Evolutionary conservation across 2,888 invertebrate genomes (phyloP).

Genomic region (Eudemis profundana): DNA sequence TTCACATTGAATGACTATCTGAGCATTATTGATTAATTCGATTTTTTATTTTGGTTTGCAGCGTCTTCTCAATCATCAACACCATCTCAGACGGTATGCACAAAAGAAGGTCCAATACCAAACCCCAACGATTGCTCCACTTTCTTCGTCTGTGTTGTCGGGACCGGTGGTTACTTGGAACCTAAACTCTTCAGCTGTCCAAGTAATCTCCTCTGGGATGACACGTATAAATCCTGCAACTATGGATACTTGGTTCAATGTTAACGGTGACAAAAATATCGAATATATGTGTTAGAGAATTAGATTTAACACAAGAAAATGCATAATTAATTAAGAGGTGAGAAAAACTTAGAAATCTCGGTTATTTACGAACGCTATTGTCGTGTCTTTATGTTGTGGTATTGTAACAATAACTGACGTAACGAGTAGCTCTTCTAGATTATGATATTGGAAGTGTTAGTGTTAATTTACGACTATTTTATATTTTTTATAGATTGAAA

Average conservation of each 20-base stretch:
- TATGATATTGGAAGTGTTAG: too few species aligned
- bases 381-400: too few species aligned
- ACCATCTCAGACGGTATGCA: constrained; percentile 57
- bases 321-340: too few species aligned
- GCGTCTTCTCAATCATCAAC: constrained; percentile 13
- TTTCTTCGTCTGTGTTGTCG: constrained; percentile 71
- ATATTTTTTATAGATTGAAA: too few species aligned
- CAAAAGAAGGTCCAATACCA: constrained; percentile 69
- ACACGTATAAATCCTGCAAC: constrained; percentile 64
- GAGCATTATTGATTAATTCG: background rate
- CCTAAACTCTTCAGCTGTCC: constrained; percentile 65
- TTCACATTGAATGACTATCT: too few species aligned
- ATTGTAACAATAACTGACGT: too few species aligned
- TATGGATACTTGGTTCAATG: constrained; percentile 58
- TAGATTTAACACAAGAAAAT: background rate
- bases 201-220: constrained; percentile 66
- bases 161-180: constrained; percentile 51
- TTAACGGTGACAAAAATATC: too few species aligned
- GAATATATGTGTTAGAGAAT: too few species aligned
- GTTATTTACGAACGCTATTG: too few species aligned
- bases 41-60: background rate
- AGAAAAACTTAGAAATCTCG: too few species aligned
- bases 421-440: too few species aligned
- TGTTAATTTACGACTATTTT: too few species aligned
- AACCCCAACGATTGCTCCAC: constrained; percentile 68